phyloP scores from a whole-genome alignment of 1,140 invertebrate genomes.

The Pristionchus pacificus region DNA sequence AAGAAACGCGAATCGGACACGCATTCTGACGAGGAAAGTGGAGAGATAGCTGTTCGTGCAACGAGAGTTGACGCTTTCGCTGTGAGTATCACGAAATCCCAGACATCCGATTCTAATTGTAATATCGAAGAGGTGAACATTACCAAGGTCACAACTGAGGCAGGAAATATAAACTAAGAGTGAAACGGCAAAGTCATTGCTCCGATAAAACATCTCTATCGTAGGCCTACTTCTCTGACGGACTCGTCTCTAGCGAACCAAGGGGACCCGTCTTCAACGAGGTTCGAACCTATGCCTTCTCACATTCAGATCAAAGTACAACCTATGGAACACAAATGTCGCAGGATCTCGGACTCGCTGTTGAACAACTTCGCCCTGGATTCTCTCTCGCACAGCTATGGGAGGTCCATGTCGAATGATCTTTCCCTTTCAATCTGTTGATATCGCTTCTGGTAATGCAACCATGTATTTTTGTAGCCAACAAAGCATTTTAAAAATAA shows the following conservation, averaged over 20 bases:
- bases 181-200: no score
- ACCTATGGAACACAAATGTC: no score
- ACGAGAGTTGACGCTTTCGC: slow-evolving; percentile 5
- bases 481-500: no score
- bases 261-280: background rate
- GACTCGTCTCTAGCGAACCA: background rate
- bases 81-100: background rate
- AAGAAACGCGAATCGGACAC: background rate
- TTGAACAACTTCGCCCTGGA: background rate
- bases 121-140: background rate
- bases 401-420: background rate
- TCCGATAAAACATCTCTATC: no score
- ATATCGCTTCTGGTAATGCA: no score
- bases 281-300: no score
- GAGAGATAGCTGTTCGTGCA: slow-evolving; percentile 5
- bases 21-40: slow-evolving; percentile 1
- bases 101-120: background rate
- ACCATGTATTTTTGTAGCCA: no score
- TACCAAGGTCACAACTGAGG: no score
- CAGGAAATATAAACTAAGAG: no score
- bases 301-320: no score
- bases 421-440: no score
- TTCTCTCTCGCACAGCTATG: background rate
- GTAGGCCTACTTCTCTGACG: background rate
- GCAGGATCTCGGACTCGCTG: background rate